Conservation (phyloP, 2,888 invertebrate species). For the Tetrapedia diversipes region DNA sequence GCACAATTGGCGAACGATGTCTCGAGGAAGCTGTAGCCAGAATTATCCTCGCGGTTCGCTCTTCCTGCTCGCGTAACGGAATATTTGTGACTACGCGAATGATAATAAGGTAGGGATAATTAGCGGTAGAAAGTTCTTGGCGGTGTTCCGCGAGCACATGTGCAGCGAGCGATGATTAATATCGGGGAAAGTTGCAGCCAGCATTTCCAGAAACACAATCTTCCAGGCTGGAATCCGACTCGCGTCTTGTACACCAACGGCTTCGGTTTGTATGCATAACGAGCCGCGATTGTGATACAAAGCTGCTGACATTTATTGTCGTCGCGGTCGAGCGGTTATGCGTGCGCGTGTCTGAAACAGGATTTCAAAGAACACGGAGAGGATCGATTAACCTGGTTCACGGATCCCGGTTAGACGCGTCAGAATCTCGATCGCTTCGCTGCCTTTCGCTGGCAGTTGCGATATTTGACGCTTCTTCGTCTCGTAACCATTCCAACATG, state of each 20-base stretch:
- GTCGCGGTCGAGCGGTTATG: conserved; percentile 20
- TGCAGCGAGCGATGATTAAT: conserved; percentile 40
- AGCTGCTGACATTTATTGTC: conserved; percentile 41
- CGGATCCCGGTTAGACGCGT: conserved; percentile 40
- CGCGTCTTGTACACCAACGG: conserved; percentile 23
- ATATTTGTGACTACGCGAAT: conserved; percentile 21
- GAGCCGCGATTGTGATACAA: conserved; percentile 40
- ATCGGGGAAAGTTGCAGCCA: conserved; percentile 46
- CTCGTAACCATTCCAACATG: background rate
- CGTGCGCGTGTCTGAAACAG: conserved; percentile 41
- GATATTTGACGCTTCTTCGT: background rate
- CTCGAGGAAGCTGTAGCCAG: background rate
- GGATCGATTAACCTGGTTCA: conserved; percentile 63
- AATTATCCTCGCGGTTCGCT: background rate
- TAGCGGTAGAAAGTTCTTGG: conserved; percentile 48
- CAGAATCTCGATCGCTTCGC: conserved; percentile 13
- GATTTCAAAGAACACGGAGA: conserved; percentile 55
- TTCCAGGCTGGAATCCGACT: conserved; percentile 11
- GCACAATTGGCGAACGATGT: background rate
- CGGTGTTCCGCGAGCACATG: conserved; percentile 12
- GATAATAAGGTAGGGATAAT: conserved; percentile 36
- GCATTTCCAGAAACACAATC: conserved; percentile 38
- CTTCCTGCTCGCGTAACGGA: background rate
- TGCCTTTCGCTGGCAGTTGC: conserved; percentile 6
- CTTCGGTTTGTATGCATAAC: conserved; percentile 27